phyloP scores from a whole-genome alignment of 2,888 invertebrate genomes.

The Phortica magna region DNA sequence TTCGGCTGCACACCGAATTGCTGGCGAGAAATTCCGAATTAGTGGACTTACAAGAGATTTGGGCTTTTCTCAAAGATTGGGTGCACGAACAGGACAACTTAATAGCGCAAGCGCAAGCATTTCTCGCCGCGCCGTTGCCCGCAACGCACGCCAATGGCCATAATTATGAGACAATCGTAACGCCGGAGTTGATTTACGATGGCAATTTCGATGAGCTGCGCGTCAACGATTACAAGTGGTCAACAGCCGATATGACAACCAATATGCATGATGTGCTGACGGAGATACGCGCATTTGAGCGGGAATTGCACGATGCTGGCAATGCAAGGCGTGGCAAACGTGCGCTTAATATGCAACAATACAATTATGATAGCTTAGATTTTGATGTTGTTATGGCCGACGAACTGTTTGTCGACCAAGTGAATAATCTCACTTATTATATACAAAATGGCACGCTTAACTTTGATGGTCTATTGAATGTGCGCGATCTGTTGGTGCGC shows the following conservation, averaged over 20 bases:
- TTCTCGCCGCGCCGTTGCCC: background rate
- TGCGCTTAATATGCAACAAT: slow-evolving; percentile 46
- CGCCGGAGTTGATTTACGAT: slow-evolving; percentile 59
- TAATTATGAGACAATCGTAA: slow-evolving; percentile 35
- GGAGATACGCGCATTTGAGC: slow-evolving; percentile 59
- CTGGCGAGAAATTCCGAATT: slow-evolving; percentile 70
- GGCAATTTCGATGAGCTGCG: slow-evolving; percentile 60
- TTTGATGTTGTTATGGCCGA: slow-evolving; percentile 66
- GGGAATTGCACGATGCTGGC: slow-evolving; percentile 45
- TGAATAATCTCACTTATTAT: slow-evolving; percentile 71
- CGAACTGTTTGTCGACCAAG: slow-evolving; percentile 65
- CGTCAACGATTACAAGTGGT: slow-evolving; percentile 70
- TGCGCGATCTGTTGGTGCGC: slow-evolving; percentile 59
- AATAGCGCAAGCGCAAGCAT: slow-evolving; percentile 49
- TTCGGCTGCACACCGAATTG: slow-evolving; percentile 69
- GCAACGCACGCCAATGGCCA: background rate
- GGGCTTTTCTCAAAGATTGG: slow-evolving; percentile 64
- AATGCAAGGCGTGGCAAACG: slow-evolving; percentile 51
- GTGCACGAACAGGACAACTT: slow-evolving; percentile 68
- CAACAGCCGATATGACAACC: slow-evolving; percentile 58
- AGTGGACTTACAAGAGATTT: slow-evolving; percentile 70
- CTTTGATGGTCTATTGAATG: slow-evolving; percentile 64
- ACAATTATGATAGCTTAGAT: slow-evolving; percentile 60
- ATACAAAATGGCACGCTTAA: slow-evolving; percentile 63
- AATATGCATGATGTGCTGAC: slow-evolving; percentile 63